phyloP scores from a whole-genome alignment of 2,797 vertebrate species.

The Labroides dimidiatus region DNA sequence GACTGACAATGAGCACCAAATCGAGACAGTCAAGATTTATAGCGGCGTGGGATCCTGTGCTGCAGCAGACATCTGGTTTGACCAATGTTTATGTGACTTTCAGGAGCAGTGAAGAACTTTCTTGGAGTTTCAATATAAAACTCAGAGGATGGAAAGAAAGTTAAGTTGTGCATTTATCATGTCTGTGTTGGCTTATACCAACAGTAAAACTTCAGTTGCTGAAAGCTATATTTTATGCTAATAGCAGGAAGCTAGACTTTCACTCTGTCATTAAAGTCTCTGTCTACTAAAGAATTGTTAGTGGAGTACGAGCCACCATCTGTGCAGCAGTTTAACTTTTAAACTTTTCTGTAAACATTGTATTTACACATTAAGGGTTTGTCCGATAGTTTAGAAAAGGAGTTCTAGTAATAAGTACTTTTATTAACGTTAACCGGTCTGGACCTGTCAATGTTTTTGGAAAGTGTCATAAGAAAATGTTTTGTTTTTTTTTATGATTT shows the following conservation, averaged over 20 bases:
- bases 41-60: conserved; percentile 54
- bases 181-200: conserved; percentile 41
- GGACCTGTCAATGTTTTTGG: no score
- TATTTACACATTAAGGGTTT: background rate
- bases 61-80: conserved; percentile 72
- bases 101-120: conserved; percentile 62
- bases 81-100: conserved; percentile 70
- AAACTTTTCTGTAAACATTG: background rate
- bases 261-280: conserved; percentile 3
- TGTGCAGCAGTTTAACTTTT: conserved; percentile 1
- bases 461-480: no score
- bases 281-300: background rate
- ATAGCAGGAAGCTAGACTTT: background rate
- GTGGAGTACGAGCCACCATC: background rate
- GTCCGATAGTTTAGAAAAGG: no score
- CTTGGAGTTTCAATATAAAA: conserved; percentile 53
- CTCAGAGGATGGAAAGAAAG: conserved; percentile 43
- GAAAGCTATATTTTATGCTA: conserved; percentile 24
- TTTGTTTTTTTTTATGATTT: no score
- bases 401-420: no score
- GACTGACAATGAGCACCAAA: conserved; percentile 75
- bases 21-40: conserved; percentile 66
- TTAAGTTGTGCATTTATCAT: conserved; percentile 39
- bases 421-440: no score
- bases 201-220: conserved; percentile 21